A percentile compares a stretch with the other conserved stretches of the same genome.
Evolutionary conservation across 2,797 vertebrate species (phyloP).

Genomic region (Cephalopachus bancanus): DNA sequence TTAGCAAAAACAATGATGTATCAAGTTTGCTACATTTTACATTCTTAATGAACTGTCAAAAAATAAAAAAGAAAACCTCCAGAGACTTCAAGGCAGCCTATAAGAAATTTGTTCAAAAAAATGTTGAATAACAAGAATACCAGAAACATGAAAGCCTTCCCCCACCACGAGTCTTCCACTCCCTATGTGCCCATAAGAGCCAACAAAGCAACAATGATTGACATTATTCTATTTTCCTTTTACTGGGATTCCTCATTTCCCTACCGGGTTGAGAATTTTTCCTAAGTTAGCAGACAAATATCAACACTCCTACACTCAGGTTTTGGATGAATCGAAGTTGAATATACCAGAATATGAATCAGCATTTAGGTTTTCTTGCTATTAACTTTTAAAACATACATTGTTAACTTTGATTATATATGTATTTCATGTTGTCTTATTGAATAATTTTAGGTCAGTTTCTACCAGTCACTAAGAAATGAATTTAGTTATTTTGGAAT

Average conservation of each 20-base stretch:
- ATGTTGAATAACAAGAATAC: neutral
- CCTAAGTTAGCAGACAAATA: neutral
- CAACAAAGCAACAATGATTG: neutral
- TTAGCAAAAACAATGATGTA: neutral
- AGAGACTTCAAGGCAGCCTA: neutral
- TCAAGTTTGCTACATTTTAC: neutral
- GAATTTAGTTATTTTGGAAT: slow-evolving; percentile 71
- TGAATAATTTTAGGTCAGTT: slow-evolving; percentile 38
- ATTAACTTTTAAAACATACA: slow-evolving; percentile 45
- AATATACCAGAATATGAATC: neutral
- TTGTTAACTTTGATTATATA: neutral
- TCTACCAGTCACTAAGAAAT: slow-evolving; percentile 57
- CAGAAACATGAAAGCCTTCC: neutral
- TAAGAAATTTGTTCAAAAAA: neutral
- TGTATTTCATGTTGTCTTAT: neutral
- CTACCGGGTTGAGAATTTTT: neutral
- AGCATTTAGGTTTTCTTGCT: neutral
- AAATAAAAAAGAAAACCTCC: neutral
- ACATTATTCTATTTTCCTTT: accelerated
- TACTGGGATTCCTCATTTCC: neutral
- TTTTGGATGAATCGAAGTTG: neutral
- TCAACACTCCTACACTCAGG: neutral
- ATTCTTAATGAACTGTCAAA: neutral
- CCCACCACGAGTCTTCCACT: neutral
- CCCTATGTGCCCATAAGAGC: too few relatives aligned